These are phyloP conservation scores for Cryptocephalus primarius DNA, from an alignment of 2,888 invertebrate species.

Conservation along the genomic window DNA sequence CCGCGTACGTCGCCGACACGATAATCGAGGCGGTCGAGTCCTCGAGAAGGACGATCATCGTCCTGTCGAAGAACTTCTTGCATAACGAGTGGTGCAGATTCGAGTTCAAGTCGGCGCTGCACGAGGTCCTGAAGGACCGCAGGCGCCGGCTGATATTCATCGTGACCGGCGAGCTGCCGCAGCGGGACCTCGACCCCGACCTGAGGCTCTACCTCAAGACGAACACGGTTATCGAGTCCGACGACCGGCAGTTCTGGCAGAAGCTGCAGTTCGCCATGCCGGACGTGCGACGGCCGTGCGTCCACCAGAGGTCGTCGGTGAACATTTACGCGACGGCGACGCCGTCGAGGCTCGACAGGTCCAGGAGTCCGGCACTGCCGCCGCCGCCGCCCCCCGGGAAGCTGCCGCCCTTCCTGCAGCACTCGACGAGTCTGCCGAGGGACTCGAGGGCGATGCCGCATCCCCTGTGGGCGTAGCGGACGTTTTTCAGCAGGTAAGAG, in stretches of 20 bases:
- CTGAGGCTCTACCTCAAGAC: constrained; percentile 81
- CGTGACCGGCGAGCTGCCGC: constrained; percentile 79
- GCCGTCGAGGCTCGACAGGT: constrained; percentile 36
- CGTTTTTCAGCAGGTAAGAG: constrained; percentile 42
- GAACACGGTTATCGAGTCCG: constrained; percentile 86
- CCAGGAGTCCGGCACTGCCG: constrained; percentile 50
- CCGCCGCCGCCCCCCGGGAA: constrained; percentile 49
- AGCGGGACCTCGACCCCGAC: constrained; percentile 82
- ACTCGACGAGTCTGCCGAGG: constrained; percentile 40
- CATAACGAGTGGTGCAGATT: constrained; percentile 92
- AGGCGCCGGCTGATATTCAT: constrained; percentile 82
- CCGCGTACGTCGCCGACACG: constrained; percentile 82
- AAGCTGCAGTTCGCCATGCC: constrained; percentile 88
- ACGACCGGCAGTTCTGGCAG: constrained; percentile 94
- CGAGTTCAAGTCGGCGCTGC: constrained; percentile 89
- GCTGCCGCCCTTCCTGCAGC: constrained; percentile 45
- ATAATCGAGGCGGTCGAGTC: constrained; percentile 87
- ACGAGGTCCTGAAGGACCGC: constrained; percentile 79
- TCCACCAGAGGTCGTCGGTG: constrained; percentile 55
- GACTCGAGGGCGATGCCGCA: constrained; percentile 51
- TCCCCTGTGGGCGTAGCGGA: constrained; percentile 72
- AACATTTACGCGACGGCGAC: constrained; percentile 60
- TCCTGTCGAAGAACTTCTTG: constrained; percentile 85
- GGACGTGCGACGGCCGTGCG: constrained; percentile 54
- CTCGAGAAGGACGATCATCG: constrained; percentile 78